A percentile compares a stretch with the other conserved stretches of the same genome.
phyloP scores from a whole-genome alignment of 2,113 vertebrate species.

The Percina caprodes region DNA sequence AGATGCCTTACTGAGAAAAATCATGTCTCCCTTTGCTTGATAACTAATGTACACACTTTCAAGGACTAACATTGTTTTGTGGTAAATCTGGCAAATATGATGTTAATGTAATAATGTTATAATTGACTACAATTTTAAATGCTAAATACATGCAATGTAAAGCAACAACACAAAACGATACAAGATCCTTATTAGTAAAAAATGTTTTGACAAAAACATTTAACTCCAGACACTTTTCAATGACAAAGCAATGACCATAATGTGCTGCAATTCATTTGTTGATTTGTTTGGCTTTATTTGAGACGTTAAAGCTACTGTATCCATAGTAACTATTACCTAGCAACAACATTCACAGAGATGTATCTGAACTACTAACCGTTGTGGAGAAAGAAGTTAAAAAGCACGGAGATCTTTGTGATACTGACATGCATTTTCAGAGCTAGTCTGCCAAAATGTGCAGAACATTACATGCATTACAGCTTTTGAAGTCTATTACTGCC shows the following conservation, averaged over 20 bases:
- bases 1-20: slow-evolving; percentile 25
- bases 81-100: slow-evolving; percentile 11
- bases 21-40: slow-evolving; percentile 15
- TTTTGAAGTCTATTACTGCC: neutral
- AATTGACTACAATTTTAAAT: slow-evolving; percentile 4
- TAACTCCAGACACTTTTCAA: slow-evolving; percentile 24
- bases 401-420: slow-evolving; percentile 15
- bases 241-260: slow-evolving; percentile 48
- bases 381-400: slow-evolving; percentile 37
- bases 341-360: slow-evolving; percentile 78
- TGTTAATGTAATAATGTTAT: too few species aligned
- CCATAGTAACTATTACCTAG: slow-evolving; percentile 85
- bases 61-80: slow-evolving; percentile 17
- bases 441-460: slow-evolving; percentile 17
- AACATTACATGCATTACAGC: neutral
- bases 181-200: neutral
- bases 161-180: neutral
- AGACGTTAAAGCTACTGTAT: slow-evolving; percentile 75
- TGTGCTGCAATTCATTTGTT: slow-evolving; percentile 57
- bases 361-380: slow-evolving; percentile 58
- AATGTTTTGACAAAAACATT: slow-evolving; percentile 23
- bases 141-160: slow-evolving; percentile 18
- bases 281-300: slow-evolving; percentile 64
- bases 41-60: slow-evolving; percentile 1
- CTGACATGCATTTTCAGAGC: slow-evolving; percentile 23